phyloP scores from a whole-genome alignment of 2,797 vertebrate genomes.

The Euthynnus affinis region DNA sequence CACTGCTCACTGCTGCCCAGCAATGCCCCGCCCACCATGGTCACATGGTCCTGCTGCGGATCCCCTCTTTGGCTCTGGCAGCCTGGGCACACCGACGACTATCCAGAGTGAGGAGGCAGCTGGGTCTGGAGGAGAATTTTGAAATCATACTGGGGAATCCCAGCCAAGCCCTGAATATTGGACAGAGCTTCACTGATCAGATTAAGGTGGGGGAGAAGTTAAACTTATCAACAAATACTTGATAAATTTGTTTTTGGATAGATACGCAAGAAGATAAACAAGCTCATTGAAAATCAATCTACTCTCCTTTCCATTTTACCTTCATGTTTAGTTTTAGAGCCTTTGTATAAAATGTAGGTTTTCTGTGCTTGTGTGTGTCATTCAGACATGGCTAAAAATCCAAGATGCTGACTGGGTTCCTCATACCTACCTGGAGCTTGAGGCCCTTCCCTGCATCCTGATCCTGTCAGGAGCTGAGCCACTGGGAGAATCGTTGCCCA shows the following conservation, averaged over 20 bases:
- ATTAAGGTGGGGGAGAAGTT: slow-evolving; percentile 87
- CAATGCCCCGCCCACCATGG: slow-evolving; percentile 93
- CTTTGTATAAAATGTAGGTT: background rate
- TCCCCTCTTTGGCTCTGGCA: slow-evolving; percentile 93
- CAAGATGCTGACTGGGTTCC: slow-evolving; percentile 94
- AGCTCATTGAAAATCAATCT: background rate
- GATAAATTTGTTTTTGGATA: background rate
- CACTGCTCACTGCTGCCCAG: slow-evolving; percentile 90
- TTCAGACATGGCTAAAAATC: slow-evolving; percentile 93
- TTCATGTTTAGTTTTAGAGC: background rate
- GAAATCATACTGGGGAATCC: slow-evolving; percentile 95
- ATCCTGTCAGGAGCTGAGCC: slow-evolving; percentile 95
- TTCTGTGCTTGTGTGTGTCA: background rate
- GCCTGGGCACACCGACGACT: slow-evolving; percentile 92
- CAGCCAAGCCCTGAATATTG: slow-evolving; percentile 87
- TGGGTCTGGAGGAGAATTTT: slow-evolving; percentile 93
- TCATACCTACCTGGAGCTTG: slow-evolving; percentile 94
- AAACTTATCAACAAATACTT: background rate
- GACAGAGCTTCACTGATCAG: slow-evolving; percentile 92
- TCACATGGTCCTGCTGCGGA: slow-evolving; percentile 96
- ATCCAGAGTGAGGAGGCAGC: slow-evolving; percentile 89
- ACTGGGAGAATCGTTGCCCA: slow-evolving; percentile 94
- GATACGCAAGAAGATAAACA: background rate
- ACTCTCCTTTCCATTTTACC: background rate
- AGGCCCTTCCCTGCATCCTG: slow-evolving; percentile 96